phyloP scores from a whole-genome alignment of 2,797 vertebrate species.

The Carapus acus region DNA sequence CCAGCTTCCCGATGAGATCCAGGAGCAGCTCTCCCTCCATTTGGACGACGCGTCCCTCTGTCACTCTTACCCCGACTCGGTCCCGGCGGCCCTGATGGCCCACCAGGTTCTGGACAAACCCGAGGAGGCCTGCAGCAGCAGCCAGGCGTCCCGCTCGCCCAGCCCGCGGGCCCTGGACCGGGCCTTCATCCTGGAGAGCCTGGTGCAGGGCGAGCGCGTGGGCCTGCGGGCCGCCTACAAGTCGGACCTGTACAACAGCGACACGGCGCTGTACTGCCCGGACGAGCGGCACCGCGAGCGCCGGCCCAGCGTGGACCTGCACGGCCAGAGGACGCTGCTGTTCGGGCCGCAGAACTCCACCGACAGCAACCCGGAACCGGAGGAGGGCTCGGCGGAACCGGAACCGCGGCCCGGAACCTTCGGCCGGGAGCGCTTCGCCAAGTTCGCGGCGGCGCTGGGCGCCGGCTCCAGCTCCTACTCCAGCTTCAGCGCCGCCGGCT shows the following conservation, averaged over 20 bases:
- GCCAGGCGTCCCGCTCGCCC: slow-evolving; percentile 82
- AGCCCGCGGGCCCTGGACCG: slow-evolving; percentile 80
- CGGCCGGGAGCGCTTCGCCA: slow-evolving; percentile 83
- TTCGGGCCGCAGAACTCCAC: slow-evolving; percentile 87
- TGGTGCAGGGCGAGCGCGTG: slow-evolving; percentile 73
- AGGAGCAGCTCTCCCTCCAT: slow-evolving; percentile 88
- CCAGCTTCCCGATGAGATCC: slow-evolving; percentile 89
- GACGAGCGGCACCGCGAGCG: slow-evolving; percentile 83
- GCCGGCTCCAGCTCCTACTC: slow-evolving; percentile 93
- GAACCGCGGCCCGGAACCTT: slow-evolving; percentile 80
- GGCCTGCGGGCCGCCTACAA: slow-evolving; percentile 80
- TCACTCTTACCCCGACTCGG: slow-evolving; percentile 82
- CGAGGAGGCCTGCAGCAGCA: slow-evolving; percentile 79
- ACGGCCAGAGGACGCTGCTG: slow-evolving; percentile 75
- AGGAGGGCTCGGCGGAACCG: slow-evolving; percentile 79
- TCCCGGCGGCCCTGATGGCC: slow-evolving; percentile 84
- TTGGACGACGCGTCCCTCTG: slow-evolving; percentile 82
- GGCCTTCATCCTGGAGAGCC: slow-evolving; percentile 72
- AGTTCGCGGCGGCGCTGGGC: slow-evolving; percentile 81
- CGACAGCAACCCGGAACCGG: slow-evolving; percentile 85
- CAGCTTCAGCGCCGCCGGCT: slow-evolving; percentile 88
- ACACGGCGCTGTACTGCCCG: slow-evolving; percentile 90
- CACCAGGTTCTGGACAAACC: slow-evolving; percentile 91
- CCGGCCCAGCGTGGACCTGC: slow-evolving; percentile 84
- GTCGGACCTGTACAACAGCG: slow-evolving; percentile 89